Evolutionary conservation across 53 echinoderm and acorn worm species (phyloP).

Genomic region (Henricia sp.): DNA sequence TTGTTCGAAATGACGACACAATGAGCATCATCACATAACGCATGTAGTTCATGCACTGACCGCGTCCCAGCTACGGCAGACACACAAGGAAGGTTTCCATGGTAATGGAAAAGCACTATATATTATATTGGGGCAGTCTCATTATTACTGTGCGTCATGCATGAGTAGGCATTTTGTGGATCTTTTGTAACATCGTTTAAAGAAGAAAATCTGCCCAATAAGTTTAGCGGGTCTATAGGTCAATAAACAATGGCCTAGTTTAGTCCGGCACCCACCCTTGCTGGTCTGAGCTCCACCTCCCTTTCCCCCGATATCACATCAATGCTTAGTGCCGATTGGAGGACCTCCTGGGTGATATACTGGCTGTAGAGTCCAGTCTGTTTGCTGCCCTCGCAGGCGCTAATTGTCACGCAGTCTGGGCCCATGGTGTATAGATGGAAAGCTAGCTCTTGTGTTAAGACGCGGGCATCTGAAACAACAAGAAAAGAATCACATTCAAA

Average conservation of each 20-base stretch:
- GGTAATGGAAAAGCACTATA: no score
- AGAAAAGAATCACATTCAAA: not conserved
- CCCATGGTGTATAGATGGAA: constrained; percentile 95
- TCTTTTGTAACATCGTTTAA: not conserved
- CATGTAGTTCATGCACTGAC: no score
- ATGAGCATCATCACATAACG: no score
- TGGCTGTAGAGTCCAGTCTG: constrained; percentile 77
- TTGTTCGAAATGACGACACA: no score
- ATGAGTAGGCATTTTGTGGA: no score
- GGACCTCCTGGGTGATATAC: constrained; percentile 74
- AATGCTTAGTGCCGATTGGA: constrained; percentile 72
- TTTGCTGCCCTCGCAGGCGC: constrained; percentile 89
- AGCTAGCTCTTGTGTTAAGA: constrained; percentile 66
- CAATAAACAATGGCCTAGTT: no score
- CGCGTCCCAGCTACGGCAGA: no score
- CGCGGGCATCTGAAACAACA: constrained; percentile 66
- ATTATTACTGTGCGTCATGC: no score
- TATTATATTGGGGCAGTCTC: no score
- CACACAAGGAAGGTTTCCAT: no score
- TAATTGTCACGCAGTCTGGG: constrained; percentile 77
- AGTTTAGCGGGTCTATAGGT: no score
- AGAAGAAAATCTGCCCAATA: no score
- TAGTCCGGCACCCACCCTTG: constrained; percentile 71
- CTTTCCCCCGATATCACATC: constrained; percentile 84
- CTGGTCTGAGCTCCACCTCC: constrained; percentile 81